These are phyloP conservation scores for Pycnonotus jocosus DNA, from an alignment of 2,113 vertebrate genomes.

Conservation along the genomic window DNA sequence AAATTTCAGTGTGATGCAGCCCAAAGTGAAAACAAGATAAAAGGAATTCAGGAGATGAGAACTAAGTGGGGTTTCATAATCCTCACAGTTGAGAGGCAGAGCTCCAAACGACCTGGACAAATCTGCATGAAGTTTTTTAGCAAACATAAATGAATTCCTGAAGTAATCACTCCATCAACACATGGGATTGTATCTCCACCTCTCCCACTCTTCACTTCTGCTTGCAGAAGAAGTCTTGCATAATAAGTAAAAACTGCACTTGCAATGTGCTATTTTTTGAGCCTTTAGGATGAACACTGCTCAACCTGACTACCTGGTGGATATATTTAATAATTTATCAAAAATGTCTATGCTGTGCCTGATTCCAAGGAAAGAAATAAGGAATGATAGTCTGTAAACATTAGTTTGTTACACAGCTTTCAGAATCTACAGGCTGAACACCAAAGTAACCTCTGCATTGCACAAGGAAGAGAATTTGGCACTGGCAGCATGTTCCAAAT, in stretches of 20 bases:
- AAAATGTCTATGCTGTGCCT: not conserved
- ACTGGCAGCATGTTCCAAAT: not conserved
- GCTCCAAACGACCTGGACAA: constrained; percentile 37
- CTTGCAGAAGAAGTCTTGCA: constrained; percentile 42
- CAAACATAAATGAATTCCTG: constrained; percentile 32
- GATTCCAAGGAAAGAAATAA: not conserved
- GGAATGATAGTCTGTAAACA: not conserved
- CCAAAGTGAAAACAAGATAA: constrained; percentile 19
- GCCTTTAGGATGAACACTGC: not conserved
- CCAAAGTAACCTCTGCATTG: not conserved
- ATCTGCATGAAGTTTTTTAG: constrained; percentile 25
- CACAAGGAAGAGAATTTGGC: not conserved
- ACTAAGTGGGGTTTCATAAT: constrained; percentile 2
- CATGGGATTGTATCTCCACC: constrained; percentile 47
- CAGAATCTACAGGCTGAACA: not conserved
- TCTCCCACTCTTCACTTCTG: constrained; percentile 60
- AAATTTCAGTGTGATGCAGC: not conserved
- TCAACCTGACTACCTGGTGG: constrained; percentile 39
- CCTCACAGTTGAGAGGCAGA: constrained; percentile 11
- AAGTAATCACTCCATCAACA: constrained; percentile 52
- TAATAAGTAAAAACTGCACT: constrained; percentile 28
- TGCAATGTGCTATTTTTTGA: constrained; percentile 18
- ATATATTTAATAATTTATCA: constrained; percentile 47
- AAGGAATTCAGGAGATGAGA: constrained; percentile 23
- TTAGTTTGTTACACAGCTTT: not conserved